A percentile compares a stretch with the other conserved stretches of the same genome.
Conservation (phyloP, 2,113 vertebrate genomes). For the Nerophis lumbriciformis region DNA sequence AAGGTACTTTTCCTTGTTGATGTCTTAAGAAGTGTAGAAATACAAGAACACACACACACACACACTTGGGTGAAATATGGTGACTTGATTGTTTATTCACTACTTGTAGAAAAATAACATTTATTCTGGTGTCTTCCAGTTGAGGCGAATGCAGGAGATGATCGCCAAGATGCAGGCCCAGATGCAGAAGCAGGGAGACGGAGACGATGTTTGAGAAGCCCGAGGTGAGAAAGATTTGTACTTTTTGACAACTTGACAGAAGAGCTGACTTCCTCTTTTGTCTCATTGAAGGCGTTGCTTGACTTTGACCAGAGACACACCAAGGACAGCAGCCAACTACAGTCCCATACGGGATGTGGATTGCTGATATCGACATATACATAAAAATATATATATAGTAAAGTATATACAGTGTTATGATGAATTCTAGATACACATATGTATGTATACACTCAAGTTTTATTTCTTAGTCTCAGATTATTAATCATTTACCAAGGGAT, state of each 20-base stretch:
- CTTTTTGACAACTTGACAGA: not conserved
- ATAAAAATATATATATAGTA: conserved; percentile 21
- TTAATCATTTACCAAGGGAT: conserved; percentile 24
- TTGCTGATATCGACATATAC: not conserved
- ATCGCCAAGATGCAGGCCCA: conserved; percentile 95
- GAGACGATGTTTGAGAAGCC: conserved; percentile 65
- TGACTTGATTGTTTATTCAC: too few species aligned
- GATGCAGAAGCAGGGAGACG: conserved; percentile 91
- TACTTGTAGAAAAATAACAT: too few species aligned
- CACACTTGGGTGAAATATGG: too few species aligned
- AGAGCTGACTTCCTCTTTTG: not conserved
- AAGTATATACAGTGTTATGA: conserved; percentile 61
- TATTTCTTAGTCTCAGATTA: conserved; percentile 17
- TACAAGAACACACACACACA: too few species aligned
- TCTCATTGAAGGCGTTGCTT: conserved; percentile 40
- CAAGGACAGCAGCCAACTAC: conserved; percentile 23
- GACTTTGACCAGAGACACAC: conserved; percentile 31
- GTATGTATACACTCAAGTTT: conserved; percentile 29
- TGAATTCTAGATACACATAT: conserved; percentile 34
- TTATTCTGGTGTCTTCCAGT: conserved; percentile 56
- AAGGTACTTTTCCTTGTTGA: too few species aligned
- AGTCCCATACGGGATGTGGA: conserved; percentile 40
- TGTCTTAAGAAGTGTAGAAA: too few species aligned
- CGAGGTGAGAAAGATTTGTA: conserved; percentile 42
- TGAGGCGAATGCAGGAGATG: conserved; percentile 98